Evolutionary conservation across 2,113 vertebrate genomes (phyloP).

Genomic region (Vombatus ursinus): DNA sequence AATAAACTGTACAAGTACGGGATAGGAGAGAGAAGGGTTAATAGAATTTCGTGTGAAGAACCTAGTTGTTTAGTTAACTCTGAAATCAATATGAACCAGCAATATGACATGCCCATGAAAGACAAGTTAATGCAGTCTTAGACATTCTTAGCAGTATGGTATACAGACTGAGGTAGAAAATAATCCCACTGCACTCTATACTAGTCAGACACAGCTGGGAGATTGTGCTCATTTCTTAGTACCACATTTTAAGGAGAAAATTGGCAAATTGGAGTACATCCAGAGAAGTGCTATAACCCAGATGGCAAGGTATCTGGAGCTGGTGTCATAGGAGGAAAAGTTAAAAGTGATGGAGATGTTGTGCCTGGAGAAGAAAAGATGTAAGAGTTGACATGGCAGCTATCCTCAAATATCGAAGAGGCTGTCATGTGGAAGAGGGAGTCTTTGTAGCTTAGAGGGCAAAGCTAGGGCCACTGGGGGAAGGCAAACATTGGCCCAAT

Average conservation of each 20-base stretch:
- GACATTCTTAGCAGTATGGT: neutral
- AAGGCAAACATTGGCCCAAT: neutral
- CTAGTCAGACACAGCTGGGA: neutral
- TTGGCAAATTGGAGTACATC: neutral
- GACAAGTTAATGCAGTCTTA: neutral
- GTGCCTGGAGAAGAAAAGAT: neutral
- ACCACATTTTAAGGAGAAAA: neutral
- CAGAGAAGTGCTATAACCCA: neutral
- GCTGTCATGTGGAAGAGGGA: neutral
- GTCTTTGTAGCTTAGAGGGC: neutral
- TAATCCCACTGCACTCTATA: neutral
- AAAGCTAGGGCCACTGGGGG: neutral
- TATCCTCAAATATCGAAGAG: neutral
- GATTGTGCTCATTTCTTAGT: neutral
- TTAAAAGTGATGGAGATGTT: neutral
- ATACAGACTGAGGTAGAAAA: neutral
- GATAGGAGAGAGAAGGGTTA: neutral
- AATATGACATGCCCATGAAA: neutral
- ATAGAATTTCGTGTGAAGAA: neutral
- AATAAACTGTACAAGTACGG: neutral
- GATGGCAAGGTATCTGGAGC: neutral
- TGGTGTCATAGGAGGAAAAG: neutral
- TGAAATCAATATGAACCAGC: neutral
- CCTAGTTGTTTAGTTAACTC: neutral
- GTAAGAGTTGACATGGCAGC: neutral